Evolutionary conservation across 2,888 invertebrate species (phyloP).

Genomic region (Iselma pallidipennis): DNA sequence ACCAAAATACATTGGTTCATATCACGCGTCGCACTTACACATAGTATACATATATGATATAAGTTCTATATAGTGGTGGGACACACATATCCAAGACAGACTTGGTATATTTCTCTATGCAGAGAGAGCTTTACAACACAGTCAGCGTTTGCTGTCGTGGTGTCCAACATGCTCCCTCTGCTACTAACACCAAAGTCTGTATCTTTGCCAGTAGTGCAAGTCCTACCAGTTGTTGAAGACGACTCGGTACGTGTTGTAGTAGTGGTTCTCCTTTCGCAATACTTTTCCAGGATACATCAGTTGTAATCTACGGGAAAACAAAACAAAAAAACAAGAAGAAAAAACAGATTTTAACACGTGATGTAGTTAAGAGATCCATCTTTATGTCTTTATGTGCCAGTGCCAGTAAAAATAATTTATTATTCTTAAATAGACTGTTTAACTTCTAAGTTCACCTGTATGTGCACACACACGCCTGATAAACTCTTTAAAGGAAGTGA

Average conservation of each 20-base stretch:
- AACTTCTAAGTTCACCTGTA: slow-evolving; percentile 6
- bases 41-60: not conserved
- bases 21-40: not conserved
- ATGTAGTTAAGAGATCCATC: not conserved
- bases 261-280: slow-evolving; percentile 5
- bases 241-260: slow-evolving; percentile 7
- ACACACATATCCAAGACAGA: not conserved
- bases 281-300: slow-evolving; percentile 12
- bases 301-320: too few species aligned
- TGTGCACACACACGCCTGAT: not conserved
- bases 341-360: not conserved
- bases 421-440: slow-evolving; percentile 20
- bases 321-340: too few species aligned
- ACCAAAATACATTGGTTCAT: not conserved
- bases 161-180: slow-evolving; percentile 27
- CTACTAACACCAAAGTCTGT: slow-evolving; percentile 10
- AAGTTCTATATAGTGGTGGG: slow-evolving; percentile 7
- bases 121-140: slow-evolving; percentile 11
- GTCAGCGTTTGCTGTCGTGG: slow-evolving; percentile 25
- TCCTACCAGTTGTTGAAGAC: slow-evolving; percentile 17
- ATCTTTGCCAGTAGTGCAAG: slow-evolving; percentile 15
- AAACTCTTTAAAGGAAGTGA: slow-evolving; percentile 16
- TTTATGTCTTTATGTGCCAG: not conserved
- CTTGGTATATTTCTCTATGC: slow-evolving; percentile 2
- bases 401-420: slow-evolving; percentile 19